Base-by-base conservation (phyloP, 1,140 invertebrate genomes). In the Drosophila eugracilis region DNA sequence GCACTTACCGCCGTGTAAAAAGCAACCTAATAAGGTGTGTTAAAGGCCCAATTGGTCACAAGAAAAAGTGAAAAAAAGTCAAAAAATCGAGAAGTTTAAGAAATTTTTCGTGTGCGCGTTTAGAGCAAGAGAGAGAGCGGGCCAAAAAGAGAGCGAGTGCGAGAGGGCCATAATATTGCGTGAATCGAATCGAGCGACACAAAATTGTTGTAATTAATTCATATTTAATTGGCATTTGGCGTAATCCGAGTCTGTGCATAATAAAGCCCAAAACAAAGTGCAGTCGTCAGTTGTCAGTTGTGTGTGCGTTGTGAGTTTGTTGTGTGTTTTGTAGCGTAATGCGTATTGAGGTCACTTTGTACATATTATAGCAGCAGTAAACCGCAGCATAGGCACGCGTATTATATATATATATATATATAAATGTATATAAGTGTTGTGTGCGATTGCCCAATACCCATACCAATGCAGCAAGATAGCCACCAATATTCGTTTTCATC, bases 191-290 rank as follows among this genome's bases (percentile, higher is more conserved):
- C 57, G 39, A 84, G 74, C 79, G 79, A 84, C 66, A 75, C 48
- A 74, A 85, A 86, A 81, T 81, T 80, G 60, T 70, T 79, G 76
- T 84, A 85, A 84, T 84, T 84, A 85, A 84, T 85, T 84, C 65
- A 48, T 54, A 81, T 83, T 88, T 85, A 81, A 85, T 78, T 81
- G 78, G 54, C 67, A 45, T 75, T 77, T 73, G 60, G 47, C 37
- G 49, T 65, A 60, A 65, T 65, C 55, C 42, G 28, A 70, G 63
- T 41, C 50, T 57, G 75, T 83, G 69, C 67, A 72, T 80, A 77
- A 66, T 72, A 78, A 50, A 79, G 53, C 58, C 63, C 52, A 85
- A 72, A 48, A 39, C 58, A 21, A 66, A 73, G 55, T 67, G 62
- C 63, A 63, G 47, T 42, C 48, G 50, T 26, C 47, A 36, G 52